phyloP scores from a whole-genome alignment of 2,888 invertebrate genomes.

The Marronus borbonicus region DNA sequence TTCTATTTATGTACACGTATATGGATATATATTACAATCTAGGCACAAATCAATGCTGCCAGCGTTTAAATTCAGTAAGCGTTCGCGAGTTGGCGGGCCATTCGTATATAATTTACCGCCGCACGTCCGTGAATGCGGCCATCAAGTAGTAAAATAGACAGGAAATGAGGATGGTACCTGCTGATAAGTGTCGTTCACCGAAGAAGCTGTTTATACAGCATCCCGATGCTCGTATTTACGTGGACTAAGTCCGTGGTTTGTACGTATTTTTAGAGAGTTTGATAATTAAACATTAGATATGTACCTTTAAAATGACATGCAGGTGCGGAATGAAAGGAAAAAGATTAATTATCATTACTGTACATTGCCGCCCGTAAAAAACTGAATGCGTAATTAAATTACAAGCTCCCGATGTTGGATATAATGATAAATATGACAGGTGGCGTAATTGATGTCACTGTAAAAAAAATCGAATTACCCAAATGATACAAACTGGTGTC shows the following conservation, averaged over 20 bases:
- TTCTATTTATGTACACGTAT: not conserved
- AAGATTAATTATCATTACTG: too few relatives aligned
- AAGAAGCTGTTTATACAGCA: not conserved
- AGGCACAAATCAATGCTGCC: conserved; percentile 1
- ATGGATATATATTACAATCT: not conserved
- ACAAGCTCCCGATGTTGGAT: too few relatives aligned
- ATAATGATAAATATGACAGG: too few relatives aligned
- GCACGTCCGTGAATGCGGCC: conserved; percentile 20
- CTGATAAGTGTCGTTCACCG: conserved; percentile 32
- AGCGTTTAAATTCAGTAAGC: conserved; percentile 23
- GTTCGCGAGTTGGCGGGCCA: not conserved
- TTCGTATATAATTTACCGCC: conserved; percentile 20
- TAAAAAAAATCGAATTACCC: too few relatives aligned
- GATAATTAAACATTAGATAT: conserved; percentile 11
- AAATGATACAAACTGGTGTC: too few relatives aligned
- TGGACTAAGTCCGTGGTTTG: not conserved
- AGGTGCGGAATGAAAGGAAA: too few relatives aligned
- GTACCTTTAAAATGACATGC: too few relatives aligned
- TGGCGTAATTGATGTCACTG: too few relatives aligned
- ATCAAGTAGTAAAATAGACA: conserved; percentile 24
- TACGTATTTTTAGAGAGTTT: conserved; percentile 3
- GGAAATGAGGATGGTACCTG: conserved; percentile 37
- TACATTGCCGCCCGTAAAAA: too few relatives aligned
- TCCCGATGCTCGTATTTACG: conserved; percentile 20
- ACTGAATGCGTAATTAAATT: too few relatives aligned